A percentile compares a stretch with the other conserved stretches of the same genome.
phyloP scores from a whole-genome alignment of 2,797 vertebrate genomes.

The Channa striata region DNA sequence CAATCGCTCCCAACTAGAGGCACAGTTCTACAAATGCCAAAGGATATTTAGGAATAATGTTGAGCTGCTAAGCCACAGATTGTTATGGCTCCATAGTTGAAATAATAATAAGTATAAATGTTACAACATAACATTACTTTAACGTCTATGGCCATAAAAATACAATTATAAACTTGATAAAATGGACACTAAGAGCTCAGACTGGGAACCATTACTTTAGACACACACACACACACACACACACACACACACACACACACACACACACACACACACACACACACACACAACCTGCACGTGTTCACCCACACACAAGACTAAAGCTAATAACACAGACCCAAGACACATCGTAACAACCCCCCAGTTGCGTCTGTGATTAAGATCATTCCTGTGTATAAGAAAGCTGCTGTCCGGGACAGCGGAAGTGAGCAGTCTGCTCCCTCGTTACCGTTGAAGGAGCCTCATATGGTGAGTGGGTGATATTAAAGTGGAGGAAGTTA shows the following conservation, averaged over 20 bases:
- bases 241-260: slow-evolving; percentile 42
- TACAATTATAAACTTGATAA: no score
- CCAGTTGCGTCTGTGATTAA: slow-evolving; percentile 72
- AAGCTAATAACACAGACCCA: slow-evolving; percentile 57
- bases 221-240: slow-evolving; percentile 25
- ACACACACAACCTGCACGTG: slow-evolving; percentile 16
- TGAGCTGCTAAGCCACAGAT: no score
- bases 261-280: slow-evolving; percentile 47
- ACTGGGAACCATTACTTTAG: neutral
- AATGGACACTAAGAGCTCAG: no score
- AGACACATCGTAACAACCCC: slow-evolving; percentile 47
- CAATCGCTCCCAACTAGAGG: no score
- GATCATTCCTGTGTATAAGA: slow-evolving; percentile 54
- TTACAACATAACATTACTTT: no score
- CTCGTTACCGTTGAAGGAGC: slow-evolving; percentile 67
- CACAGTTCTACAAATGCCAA: neutral
- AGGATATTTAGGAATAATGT: no score
- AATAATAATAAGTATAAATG: no score
- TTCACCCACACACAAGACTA: slow-evolving; percentile 57
- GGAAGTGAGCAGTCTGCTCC: slow-evolving; percentile 71
- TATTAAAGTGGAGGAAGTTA: slow-evolving; percentile 68
- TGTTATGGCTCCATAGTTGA: no score
- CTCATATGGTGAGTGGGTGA: slow-evolving; percentile 79
- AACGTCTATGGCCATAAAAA: no score
- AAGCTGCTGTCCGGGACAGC: slow-evolving; percentile 78